Percentiles rank a stretch among this genome's conserved stretches.
Conservation (phyloP, 2,113 vertebrate genomes). For the Paradoxurus hermaphroditus region DNA sequence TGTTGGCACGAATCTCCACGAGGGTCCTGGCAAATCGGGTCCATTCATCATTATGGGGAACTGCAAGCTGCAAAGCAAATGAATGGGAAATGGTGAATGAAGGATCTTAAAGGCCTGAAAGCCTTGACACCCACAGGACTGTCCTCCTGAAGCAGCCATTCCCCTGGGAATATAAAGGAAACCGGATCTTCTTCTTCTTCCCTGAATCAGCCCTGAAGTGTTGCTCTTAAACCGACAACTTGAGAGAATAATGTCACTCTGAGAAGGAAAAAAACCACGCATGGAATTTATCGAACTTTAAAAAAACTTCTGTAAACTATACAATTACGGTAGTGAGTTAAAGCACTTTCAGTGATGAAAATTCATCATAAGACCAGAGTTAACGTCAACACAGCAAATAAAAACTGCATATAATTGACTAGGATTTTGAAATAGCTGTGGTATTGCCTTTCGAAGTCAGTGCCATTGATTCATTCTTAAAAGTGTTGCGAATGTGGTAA, state of each 20-base stretch:
- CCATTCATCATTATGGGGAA: slow-evolving; percentile 95
- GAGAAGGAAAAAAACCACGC: neutral
- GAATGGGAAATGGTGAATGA: neutral
- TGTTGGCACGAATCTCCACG: slow-evolving; percentile 96
- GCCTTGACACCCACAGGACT: accelerated
- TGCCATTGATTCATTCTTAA: neutral
- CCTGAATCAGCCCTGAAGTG: neutral
- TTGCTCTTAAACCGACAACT: neutral
- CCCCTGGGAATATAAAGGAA: neutral
- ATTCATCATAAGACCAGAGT: slow-evolving; percentile 9
- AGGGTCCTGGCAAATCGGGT: slow-evolving; percentile 92
- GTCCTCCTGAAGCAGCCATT: neutral
- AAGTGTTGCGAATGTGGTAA: neutral
- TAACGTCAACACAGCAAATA: neutral
- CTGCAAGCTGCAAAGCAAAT: slow-evolving; percentile 87
- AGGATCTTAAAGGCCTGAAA: neutral
- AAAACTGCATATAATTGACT: neutral
- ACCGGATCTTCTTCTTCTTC: neutral
- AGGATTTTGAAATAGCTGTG: neutral
- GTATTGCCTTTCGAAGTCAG: neutral
- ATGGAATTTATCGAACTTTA: neutral
- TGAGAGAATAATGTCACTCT: neutral
- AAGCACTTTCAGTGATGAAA: neutral
- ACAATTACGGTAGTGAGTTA: neutral
- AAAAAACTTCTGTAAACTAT: neutral